phyloP scores from a whole-genome alignment of 2,113 vertebrate species.

The Rhabdornis inornatus region DNA sequence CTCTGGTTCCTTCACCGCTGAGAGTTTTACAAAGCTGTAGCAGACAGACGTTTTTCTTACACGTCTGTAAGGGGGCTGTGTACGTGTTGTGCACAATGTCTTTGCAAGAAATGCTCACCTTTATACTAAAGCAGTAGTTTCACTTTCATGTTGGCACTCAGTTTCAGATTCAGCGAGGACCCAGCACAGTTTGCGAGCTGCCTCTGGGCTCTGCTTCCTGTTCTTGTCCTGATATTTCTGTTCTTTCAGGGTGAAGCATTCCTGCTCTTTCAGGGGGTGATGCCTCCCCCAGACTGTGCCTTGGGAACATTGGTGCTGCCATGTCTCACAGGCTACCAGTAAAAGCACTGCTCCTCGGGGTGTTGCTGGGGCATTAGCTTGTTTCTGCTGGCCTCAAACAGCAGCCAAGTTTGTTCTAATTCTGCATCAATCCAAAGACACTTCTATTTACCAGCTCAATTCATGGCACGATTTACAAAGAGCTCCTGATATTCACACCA shows the following conservation, averaged over 20 bases:
- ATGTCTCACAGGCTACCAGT: background rate
- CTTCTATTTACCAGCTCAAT: background rate
- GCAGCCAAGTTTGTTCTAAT: background rate
- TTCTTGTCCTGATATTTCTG: background rate
- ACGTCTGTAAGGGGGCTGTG: background rate
- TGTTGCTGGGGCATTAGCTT: background rate
- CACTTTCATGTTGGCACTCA: background rate
- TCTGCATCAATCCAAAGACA: background rate
- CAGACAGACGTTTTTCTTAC: background rate
- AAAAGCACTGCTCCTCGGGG: background rate
- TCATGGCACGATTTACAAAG: background rate
- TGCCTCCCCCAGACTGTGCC: rapidly evolving
- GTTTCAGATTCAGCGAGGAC: background rate
- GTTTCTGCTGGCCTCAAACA: background rate
- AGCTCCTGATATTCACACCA: background rate
- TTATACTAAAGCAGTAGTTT: background rate
- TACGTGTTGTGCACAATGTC: background rate
- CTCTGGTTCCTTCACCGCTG: background rate
- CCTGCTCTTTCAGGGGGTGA: background rate
- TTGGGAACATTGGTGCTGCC: background rate
- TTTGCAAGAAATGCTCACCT: background rate
- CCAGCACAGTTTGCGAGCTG: background rate
- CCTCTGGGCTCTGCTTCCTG: background rate
- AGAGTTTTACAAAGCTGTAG: background rate
- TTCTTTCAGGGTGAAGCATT: background rate